These are phyloP conservation scores for Bellardia pandia DNA, from an alignment of 2,888 invertebrate species.

Conservation along the genomic window DNA sequence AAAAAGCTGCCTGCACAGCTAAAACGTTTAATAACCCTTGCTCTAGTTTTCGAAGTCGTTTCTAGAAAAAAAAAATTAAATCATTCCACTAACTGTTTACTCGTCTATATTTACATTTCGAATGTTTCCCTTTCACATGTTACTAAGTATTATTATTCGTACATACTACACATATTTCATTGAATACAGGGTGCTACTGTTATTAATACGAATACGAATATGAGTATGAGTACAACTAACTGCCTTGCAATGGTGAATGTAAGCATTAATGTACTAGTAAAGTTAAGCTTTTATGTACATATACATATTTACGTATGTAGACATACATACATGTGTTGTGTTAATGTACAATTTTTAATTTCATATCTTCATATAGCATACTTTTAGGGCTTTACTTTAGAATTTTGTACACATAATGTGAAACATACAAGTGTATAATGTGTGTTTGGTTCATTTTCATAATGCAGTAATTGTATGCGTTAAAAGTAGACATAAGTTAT, in stretches of 20 bases:
- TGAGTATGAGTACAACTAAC: background rate
- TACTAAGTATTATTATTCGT: slow-evolving; percentile 20
- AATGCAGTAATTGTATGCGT: slow-evolving; percentile 68
- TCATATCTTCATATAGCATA: slow-evolving; percentile 53
- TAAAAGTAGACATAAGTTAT: slow-evolving; percentile 71
- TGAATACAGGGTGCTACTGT: slow-evolving; percentile 2
- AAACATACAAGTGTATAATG: background rate
- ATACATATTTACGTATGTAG: background rate
- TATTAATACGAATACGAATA: background rate
- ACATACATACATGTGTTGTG: background rate
- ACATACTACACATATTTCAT: slow-evolving; percentile 16
- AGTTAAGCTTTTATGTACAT: too few relatives aligned
- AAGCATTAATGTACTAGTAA: background rate
- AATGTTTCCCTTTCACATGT: slow-evolving; percentile 45
- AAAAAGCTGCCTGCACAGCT: slow-evolving; percentile 10
- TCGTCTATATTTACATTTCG: slow-evolving; percentile 40
- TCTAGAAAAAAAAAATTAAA: background rate
- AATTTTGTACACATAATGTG: slow-evolving; percentile 9
- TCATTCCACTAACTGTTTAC: slow-evolving; percentile 39
- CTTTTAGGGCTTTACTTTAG: slow-evolving; percentile 44
- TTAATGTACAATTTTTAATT: slow-evolving; percentile 27
- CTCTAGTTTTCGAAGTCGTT: slow-evolving; percentile 41
- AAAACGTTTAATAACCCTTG: slow-evolving; percentile 68
- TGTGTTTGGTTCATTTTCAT: slow-evolving; percentile 12
- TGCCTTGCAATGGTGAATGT: background rate